Base-by-base conservation (phyloP, 30 jellyfish, hydroid and myxozoan species). In the Turritopsis rubra region DNA sequence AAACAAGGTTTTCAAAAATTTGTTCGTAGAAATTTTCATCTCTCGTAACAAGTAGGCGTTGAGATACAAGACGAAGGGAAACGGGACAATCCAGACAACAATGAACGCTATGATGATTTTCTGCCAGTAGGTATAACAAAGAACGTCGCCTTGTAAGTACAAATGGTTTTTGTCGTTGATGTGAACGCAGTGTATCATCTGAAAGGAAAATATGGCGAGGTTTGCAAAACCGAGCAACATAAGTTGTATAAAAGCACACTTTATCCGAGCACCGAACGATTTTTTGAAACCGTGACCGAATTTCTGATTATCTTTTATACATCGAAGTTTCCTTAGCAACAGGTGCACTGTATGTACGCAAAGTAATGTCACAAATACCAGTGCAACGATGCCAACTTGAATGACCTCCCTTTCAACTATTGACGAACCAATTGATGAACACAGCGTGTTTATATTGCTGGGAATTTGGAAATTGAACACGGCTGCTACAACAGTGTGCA, bases 61-160 rank as follows among this genome's bases (percentile, higher is more conserved):
- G 21, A 85, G 27, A 72, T 28, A 65, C 20, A 71, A 28, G 25
- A 79, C 53, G 24, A 85, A 54, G n/a, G 83, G 83, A 85, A 28
- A 66, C 19, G 92, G 92, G 16, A 70, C 52, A 21, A 54, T 79
- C 88, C 92, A 77, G 21, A 79, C 60, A 1, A 27, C 60, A 30
- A 85, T 72, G 21, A 54, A 31, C 78, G 68, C 28, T 31, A 85
- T 17, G 23, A 74, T 23, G 16, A 31, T 21, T 25, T 18, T n/a
- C 71, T 85, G 92, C 92, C 92, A 85, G 28, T 65, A n/a, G 79
- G 29, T 41, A 73, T 54, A 85, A 53, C 92, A 75, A 1, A 29
- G 26, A 28, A 85, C 79, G 75, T 27, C 54, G 54, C 88, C 92
- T 79, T 85, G 92, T 1, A 85, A 31, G 84, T 52, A 85, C 66